phyloP scores from a whole-genome alignment of 2,888 invertebrate genomes.

The Diachrysia chrysitis region DNA sequence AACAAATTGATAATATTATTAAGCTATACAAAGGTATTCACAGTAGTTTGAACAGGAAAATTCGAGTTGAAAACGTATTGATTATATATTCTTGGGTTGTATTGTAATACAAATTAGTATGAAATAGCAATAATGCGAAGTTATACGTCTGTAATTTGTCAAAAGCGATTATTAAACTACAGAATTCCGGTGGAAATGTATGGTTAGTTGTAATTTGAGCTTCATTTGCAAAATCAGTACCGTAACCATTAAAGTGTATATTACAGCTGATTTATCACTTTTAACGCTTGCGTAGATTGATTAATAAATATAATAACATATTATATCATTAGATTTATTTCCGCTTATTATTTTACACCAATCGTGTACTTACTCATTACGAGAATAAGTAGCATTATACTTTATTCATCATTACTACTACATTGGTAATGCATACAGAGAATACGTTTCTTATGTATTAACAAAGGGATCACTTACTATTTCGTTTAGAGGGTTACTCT shows the following conservation, averaged over 20 bases:
- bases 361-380: neutral
- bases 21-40: neutral
- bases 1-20: neutral
- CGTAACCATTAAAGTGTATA: neutral
- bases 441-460: no score
- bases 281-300: neutral
- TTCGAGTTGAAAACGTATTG: no score
- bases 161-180: neutral
- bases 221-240: neutral
- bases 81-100: neutral
- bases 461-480: no score
- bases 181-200: neutral
- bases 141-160: neutral
- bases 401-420: no score
- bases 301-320: no score
- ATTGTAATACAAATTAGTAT: no score
- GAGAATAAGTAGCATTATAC: no score
- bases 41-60: constrained; percentile 5
- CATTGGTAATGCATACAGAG: no score
- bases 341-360: neutral
- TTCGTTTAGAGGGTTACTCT: no score
- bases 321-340: no score
- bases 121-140: neutral
- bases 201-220: neutral
- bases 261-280: neutral